These are phyloP conservation scores for Lasius platythorax DNA, from an alignment of 2,888 invertebrate species.

Conservation along the genomic window DNA sequence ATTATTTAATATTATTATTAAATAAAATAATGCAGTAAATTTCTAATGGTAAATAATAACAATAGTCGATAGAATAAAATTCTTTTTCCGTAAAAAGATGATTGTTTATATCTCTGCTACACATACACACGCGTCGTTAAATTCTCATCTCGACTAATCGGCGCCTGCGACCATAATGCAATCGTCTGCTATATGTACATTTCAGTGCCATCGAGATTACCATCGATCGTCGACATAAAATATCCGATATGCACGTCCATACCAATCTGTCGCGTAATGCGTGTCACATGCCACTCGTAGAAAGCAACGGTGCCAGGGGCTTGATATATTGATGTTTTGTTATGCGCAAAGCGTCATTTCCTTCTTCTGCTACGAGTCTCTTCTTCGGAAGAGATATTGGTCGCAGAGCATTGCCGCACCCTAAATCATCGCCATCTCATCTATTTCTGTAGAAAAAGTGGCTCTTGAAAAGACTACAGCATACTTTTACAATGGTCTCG, in stretches of 20 bases:
- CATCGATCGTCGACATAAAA: slow-evolving; percentile 47
- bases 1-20: neutral
- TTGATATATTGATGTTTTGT: slow-evolving; percentile 66
- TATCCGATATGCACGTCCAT: slow-evolving; percentile 50
- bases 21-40: neutral
- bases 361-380: slow-evolving; percentile 66
- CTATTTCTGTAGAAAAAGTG: slow-evolving; percentile 14
- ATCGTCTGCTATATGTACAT: neutral
- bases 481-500: neutral
- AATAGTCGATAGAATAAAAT: neutral
- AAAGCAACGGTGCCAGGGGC: slow-evolving; percentile 64
- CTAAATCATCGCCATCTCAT: slow-evolving; percentile 27
- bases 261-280: slow-evolving; percentile 66
- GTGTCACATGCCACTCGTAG: slow-evolving; percentile 65
- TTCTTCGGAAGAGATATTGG: slow-evolving; percentile 23
- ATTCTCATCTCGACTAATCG: slow-evolving; percentile 1
- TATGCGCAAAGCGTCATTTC: slow-evolving; percentile 76
- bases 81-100: neutral
- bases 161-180: neutral
- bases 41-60: neutral
- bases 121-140: neutral
- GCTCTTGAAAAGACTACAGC: neutral
- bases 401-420: neutral
- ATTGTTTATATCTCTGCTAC: neutral
- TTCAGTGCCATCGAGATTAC: slow-evolving; percentile 28